phyloP scores from a whole-genome alignment of 1,140 invertebrate genomes.

The Popillia japonica region DNA sequence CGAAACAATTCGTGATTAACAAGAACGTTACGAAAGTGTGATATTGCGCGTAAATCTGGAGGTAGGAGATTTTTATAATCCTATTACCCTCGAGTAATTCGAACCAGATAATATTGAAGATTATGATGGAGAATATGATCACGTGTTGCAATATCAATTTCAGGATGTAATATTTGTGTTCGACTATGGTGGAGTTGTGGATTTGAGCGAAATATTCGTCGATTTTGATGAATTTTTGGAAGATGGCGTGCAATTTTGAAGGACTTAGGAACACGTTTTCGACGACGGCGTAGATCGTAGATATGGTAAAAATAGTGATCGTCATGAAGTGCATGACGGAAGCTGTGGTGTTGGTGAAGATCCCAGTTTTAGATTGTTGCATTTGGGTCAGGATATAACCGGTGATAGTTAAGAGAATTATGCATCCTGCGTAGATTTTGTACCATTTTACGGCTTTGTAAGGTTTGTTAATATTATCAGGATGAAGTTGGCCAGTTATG shows the following conservation, averaged over 20 bases:
- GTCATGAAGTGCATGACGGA: slow-evolving; percentile 6
- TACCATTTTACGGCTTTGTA: slow-evolving; percentile 2
- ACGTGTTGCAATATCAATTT: neutral
- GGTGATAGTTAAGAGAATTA: neutral
- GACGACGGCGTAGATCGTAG: neutral
- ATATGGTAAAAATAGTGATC: slow-evolving; percentile 2
- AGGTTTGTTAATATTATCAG: neutral
- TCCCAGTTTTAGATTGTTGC: neutral
- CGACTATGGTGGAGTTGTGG: neutral
- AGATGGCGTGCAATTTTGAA: neutral
- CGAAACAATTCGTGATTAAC: neutral
- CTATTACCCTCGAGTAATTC: neutral
- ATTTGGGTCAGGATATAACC: neutral
- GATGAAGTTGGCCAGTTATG: neutral
- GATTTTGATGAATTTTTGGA: neutral
- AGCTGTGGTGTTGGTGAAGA: neutral
- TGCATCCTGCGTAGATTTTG: neutral
- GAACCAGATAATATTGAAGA: slow-evolving; percentile 27
- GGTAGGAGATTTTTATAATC: neutral
- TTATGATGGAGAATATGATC: neutral
- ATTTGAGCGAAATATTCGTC: neutral
- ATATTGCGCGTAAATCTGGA: neutral
- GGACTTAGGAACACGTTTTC: slow-evolving; percentile 9
- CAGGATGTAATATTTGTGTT: neutral
- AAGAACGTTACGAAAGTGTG: neutral